phyloP scores from a whole-genome alignment of 2,888 invertebrate genomes.

The Pammene aurita region DNA sequence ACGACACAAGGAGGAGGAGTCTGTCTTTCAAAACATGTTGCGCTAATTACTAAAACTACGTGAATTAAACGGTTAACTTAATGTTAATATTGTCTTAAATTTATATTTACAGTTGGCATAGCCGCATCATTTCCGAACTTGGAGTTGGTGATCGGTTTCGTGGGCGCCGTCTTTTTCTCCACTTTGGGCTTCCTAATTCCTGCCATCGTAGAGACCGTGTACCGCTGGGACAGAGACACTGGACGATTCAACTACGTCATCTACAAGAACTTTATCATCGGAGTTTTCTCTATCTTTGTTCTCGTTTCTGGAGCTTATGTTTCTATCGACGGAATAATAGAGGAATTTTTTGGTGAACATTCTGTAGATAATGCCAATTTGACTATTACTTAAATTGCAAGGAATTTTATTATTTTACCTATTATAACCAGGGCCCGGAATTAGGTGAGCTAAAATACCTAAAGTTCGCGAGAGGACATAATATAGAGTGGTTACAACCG shows the following conservation, averaged over 20 bases:
- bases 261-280: conserved; percentile 84
- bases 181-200: conserved; percentile 89
- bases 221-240: conserved; percentile 86
- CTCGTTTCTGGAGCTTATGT: conserved; percentile 71
- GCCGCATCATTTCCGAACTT: conserved; percentile 92
- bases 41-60: too few species aligned
- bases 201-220: conserved; percentile 88
- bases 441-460: too few species aligned
- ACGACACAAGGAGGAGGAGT: too few species aligned
- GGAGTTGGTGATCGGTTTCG: conserved; percentile 93
- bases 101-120: conserved; percentile 81
- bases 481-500: too few species aligned
- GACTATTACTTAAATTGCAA: conserved; percentile 5
- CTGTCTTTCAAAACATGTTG: too few species aligned
- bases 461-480: too few species aligned
- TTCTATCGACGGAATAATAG: conserved; percentile 67
- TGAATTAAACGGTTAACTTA: background rate
- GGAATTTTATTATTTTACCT: too few species aligned
- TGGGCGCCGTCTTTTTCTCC: conserved; percentile 91
- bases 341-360: conserved; percentile 53
- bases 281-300: conserved; percentile 61
- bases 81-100: background rate
- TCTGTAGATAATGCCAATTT: conserved; percentile 40
- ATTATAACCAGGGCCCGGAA: too few species aligned
- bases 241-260: conserved; percentile 86